Base-by-base conservation (phyloP, 2,797 vertebrate genomes). In the Gymnopithys bicolor region DNA sequence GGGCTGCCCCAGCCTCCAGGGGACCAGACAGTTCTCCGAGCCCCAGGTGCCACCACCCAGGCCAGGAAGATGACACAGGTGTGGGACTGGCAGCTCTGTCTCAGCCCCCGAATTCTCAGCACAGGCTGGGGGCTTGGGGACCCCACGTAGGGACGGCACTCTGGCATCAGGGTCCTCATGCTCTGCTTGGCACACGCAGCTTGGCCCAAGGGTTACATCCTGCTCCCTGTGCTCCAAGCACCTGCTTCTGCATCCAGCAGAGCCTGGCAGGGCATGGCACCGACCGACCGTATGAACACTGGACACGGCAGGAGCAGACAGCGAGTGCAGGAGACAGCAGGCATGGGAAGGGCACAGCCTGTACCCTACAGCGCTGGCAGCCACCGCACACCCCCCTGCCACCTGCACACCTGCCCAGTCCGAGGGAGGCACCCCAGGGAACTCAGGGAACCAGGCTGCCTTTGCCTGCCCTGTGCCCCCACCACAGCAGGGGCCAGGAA, bases 221-320 rank as follows among this genome's bases (percentile, higher is more conserved):
- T 73, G 30, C 24, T 63, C 25, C 59, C 58, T 28, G 33, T 32
- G 28, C 52, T 68, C 67, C 48, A 30, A 22, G 48, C 11, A 52
- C 45, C 80, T 3, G 1, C 41, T 80, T 45, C 66, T 64, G 87
- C 23, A 35, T 9, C 62, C 32, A 25, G 15, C 69, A 74, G 67
- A 55, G 46, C 74, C 55, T 1, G 3, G 39, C 52, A 25, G 1
- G 4, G 52, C 63, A 46, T 8, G 1, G 39, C 33, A 10, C 13
- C 7, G 41, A 10, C 16, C 8, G 37, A 74, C 49, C 9, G 0
- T 45, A 11, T 0, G 11, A 75, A n/a, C 24, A 21, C 7, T 1
- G 4, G 56, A 7, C 17, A 18, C 4, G 16, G 27, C 5, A 30
- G 41, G 81, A 94, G 93, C 84, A 67, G 60, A 52, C 85, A 62